Conservation (phyloP, 1,140 invertebrate genomes). For the Hyles vespertilio region DNA sequence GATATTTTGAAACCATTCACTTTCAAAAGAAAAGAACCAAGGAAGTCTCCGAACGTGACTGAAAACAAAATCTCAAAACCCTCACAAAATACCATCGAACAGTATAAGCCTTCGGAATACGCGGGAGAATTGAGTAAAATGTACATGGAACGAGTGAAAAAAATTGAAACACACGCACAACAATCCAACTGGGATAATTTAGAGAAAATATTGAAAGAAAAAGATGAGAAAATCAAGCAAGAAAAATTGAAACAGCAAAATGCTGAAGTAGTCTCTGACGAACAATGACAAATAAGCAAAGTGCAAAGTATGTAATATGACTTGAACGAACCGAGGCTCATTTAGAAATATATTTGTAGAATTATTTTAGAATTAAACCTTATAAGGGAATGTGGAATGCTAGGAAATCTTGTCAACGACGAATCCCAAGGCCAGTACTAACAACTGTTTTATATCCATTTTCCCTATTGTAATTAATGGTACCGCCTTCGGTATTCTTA, state of each 20-base stretch:
- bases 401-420: too few relatives aligned
- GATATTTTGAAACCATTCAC: conserved; percentile 34
- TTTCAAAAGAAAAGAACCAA: conserved; percentile 42
- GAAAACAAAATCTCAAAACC: conserved; percentile 2
- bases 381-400: too few relatives aligned
- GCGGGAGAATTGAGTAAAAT: conserved; percentile 37
- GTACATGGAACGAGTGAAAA: conserved; percentile 29
- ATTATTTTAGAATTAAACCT: too few relatives aligned
- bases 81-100: neutral
- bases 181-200: conserved; percentile 29
- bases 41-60: conserved; percentile 10
- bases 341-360: too few relatives aligned
- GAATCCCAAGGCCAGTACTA: too few relatives aligned
- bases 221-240: conserved; percentile 25
- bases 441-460: too few relatives aligned
- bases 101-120: conserved; percentile 33
- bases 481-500: too few relatives aligned
- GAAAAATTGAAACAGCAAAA: neutral
- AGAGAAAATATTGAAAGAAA: conserved; percentile 30
- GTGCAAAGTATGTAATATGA: too few relatives aligned
- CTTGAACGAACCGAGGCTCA: too few relatives aligned
- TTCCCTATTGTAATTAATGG: too few relatives aligned
- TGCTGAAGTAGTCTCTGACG: too few relatives aligned
- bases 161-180: conserved; percentile 3
- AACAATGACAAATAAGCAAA: too few relatives aligned